Evolutionary conservation across 1,140 invertebrate genomes (phyloP).

Genomic region (Physella acuta): DNA sequence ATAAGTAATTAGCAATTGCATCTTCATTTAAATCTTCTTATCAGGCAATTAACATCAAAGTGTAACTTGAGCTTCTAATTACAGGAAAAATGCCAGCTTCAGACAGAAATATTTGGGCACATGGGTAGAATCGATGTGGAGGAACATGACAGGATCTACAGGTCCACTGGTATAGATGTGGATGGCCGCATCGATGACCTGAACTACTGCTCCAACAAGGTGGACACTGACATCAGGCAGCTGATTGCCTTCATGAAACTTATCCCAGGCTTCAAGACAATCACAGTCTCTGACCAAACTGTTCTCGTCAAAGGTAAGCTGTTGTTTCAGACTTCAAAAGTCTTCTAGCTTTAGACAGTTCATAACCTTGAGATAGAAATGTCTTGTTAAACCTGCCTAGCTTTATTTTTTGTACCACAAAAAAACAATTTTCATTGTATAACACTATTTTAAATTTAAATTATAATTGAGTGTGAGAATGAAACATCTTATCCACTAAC

Average conservation of each 20-base stretch:
- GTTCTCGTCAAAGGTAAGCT: constrained; percentile 13
- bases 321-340: too few relatives aligned
- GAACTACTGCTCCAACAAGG: constrained; percentile 32
- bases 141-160: constrained; percentile 46
- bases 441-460: too few relatives aligned
- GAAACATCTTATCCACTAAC: too few relatives aligned
- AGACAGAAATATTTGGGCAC: constrained; percentile 20
- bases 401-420: too few relatives aligned
- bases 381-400: too few relatives aligned
- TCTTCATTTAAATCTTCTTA: too few relatives aligned
- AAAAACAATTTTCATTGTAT: too few relatives aligned
- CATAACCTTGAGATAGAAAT: too few relatives aligned
- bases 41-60: too few relatives aligned
- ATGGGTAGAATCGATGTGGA: constrained; percentile 30
- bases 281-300: constrained; percentile 10
- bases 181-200: constrained; percentile 46
- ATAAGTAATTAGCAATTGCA: too few relatives aligned
- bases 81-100: constrained; percentile 4
- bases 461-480: too few relatives aligned
- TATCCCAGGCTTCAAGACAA: constrained; percentile 10
- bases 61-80: not conserved
- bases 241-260: constrained; percentile 38
- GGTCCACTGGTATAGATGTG: constrained; percentile 49
- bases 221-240: constrained; percentile 45
- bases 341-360: too few relatives aligned